Conservation (phyloP, 2,888 invertebrate genomes). For the Neuroscelio doddi region DNA sequence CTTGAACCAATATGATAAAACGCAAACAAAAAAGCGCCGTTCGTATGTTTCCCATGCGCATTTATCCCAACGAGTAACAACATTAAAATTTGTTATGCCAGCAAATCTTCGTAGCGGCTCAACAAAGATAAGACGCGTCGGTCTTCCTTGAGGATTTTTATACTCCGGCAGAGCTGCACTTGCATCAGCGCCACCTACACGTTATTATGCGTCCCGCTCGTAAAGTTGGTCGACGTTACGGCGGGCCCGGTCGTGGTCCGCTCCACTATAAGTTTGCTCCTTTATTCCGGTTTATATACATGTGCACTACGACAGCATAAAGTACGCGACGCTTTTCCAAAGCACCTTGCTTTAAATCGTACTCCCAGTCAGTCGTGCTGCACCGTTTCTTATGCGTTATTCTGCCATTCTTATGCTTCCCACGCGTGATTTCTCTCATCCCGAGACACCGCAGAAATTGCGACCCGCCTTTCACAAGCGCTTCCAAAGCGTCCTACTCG, state of each 20-base stretch:
- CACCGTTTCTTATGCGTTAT: conserved; percentile 37
- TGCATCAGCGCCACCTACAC: conserved; percentile 35
- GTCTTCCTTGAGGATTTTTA: conserved; percentile 25
- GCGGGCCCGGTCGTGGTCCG: conserved; percentile 42
- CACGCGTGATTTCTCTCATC: conserved; percentile 33
- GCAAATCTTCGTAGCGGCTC: conserved; percentile 34
- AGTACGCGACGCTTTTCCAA: conserved; percentile 48
- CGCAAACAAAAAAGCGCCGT: conserved; percentile 24
- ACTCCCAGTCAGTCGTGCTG: conserved; percentile 28
- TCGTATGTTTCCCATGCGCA: conserved; percentile 23
- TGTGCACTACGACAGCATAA: conserved; percentile 50
- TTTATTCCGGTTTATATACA: conserved; percentile 56
- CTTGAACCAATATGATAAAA: conserved; percentile 22
- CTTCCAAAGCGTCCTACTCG: conserved; percentile 8
- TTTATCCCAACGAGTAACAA: conserved; percentile 32
- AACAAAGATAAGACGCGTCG: conserved; percentile 29
- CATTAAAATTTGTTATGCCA: conserved; percentile 37
- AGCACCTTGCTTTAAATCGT: conserved; percentile 37
- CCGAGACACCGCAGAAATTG: conserved; percentile 22
- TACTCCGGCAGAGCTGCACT: conserved; percentile 24
- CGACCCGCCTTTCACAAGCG: conserved; percentile 8
- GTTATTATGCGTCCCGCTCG: conserved; percentile 51
- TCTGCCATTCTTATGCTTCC: conserved; percentile 35
- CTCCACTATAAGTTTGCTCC: conserved; percentile 57
- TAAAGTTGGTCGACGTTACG: conserved; percentile 59